Evolutionary conservation across 1,140 invertebrate species (phyloP), one percentile per base, ranked within the genome.

Genomic region (Artemia franciscana): DNA sequence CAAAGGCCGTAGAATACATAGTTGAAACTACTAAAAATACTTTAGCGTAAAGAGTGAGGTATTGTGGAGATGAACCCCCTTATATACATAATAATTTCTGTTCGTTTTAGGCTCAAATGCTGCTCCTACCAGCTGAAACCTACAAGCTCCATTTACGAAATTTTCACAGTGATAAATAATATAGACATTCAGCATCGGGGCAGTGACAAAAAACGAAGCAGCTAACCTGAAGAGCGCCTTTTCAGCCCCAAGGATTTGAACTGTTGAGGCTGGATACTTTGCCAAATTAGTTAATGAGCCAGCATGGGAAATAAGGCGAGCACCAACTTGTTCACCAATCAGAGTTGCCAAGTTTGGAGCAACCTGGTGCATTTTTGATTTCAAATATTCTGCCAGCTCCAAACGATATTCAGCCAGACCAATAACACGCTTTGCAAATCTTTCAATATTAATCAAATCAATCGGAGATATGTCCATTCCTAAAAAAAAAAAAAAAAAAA

Each of bases 221-320:
- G 26, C 60, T 62, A 69, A 77, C 77, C 79, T 78, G 76, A 98
- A 98, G 0, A 98, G 77, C 0, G 95, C 94, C 71, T 98, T 98
- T 72, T 99, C 96, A 18, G 96, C 96, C 57, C 95, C 95, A 24
- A 98, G 77, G 70, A 99, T 98, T 75, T 99, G 96, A 61, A 99
- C 84, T 26, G 95, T 99, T 0, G 94, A 98, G 0, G 95, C 93
- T 2, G 96, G 95, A 74, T 91, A 96, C 73, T 99, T 99, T 5
- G 96, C 95, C 27, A 99, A 76, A 77, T 94, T 98, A 25, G 91
- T 97, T 24, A 99, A 78, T 27, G 91, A 96, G 28, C 84, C 95
- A 57, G 95, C 93, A 74, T 98, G 94, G 2, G 93, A 87, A 66
- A 99, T 98, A 3, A 99, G 78, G 39, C 95, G 78, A 25, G 96